Evolutionary conservation across 2,797 vertebrate genomes (phyloP), one percentile per base, ranked within the genome.

Genomic region (Gallinago stenura): DNA sequence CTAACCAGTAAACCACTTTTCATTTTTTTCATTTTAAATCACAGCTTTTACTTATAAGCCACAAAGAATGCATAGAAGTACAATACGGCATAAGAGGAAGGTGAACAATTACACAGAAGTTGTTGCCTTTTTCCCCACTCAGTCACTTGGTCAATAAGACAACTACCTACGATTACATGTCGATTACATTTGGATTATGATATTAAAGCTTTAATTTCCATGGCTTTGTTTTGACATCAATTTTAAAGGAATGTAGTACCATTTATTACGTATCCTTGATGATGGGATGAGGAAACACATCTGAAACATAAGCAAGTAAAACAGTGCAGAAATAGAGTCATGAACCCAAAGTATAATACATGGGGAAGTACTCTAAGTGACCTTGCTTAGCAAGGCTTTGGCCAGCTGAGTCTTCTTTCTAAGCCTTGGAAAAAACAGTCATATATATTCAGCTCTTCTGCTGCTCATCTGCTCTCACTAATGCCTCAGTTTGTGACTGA

Each of bases 181-280:
- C 53, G 62, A 35, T 93, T 83, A 39, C 48, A 82, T 25, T 35
- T 51, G 68, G 83, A 83, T 81, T 79, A 82, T 14, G 60, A 45
- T 7, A 77, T 89, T 51, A 69, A 95, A 91, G 45, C 15, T 96
- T 93, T 86, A 51, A 92, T 84, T 92, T 94, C 61, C 35, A 83
- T 79, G 37, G 62, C 26, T 62, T 84, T 83, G 45, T 56, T 75
- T 25, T 73, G 62, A 33, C 16, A 75, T 28, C 10, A 89, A 61
- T 77, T 75, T 89, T 87, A 72, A 76, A 83, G 84, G 39, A 53
- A 80, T 50, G 77, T 90, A 78, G 58, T 73, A 69, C 30, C 95
- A 54, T 28, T 88, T 48, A 57, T 22, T 89, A 81, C 39, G 58
- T 85, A 89, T 26, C 39, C 75, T 88, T 45, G 84, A 35, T 35